These are phyloP conservation scores for Eucera pruinosa DNA, from an alignment of 2,888 invertebrate species.

Conservation along the genomic window DNA sequence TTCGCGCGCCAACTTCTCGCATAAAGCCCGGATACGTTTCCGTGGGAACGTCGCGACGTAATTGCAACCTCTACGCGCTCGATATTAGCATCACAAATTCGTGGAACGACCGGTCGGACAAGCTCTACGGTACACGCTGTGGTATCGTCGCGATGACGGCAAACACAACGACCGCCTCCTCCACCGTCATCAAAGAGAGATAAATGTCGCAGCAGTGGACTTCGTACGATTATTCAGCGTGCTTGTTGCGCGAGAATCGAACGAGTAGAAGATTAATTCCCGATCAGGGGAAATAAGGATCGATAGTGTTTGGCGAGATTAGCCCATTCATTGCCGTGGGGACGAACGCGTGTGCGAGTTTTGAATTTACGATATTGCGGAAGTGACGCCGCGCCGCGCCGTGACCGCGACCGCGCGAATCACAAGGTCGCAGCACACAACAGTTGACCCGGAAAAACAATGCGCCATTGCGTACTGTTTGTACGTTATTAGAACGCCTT, in stretches of 20 bases:
- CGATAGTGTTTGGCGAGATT: neutral
- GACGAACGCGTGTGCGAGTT: neutral
- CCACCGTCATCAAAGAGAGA: neutral
- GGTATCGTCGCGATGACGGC: neutral
- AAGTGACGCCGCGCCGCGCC: too few relatives aligned
- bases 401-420: conserved; percentile 4
- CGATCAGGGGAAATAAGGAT: neutral
- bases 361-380: conserved; percentile 16
- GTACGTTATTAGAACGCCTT: too few relatives aligned
- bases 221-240: too few relatives aligned
- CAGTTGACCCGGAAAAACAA: conserved; percentile 60
- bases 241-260: neutral
- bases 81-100: conserved; percentile 62
- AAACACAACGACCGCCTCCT: neutral
- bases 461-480: conserved; percentile 31
- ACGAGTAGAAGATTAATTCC: neutral
- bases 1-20: conserved; percentile 6
- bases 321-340: neutral
- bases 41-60: conserved; percentile 15
- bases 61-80: conserved; percentile 12
- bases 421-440: conserved; percentile 45
- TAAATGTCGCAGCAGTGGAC: neutral
- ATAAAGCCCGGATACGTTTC: conserved; percentile 47
- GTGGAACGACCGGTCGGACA: neutral
- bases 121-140: neutral